Evolutionary conservation across 1,140 invertebrate species (phyloP), one percentile per base, ranked within the genome.

Genomic region (Drosophila aff.): DNA sequence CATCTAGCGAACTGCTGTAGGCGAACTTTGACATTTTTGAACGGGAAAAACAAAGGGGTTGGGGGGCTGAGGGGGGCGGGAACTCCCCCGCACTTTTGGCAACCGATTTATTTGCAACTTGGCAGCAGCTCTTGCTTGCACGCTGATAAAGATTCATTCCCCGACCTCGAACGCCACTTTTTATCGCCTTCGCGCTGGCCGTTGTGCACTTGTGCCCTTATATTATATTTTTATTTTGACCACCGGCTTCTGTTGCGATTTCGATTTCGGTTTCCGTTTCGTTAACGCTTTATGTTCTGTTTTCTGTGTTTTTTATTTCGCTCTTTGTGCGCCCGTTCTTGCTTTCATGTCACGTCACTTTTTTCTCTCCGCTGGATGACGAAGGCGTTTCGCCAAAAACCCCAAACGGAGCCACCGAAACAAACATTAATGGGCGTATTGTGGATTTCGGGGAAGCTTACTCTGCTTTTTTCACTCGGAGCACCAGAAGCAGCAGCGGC

Each of bases 311-410:
- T 78, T 62, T 78, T 77, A 69, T 60, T 44, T 40, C 75, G 38
- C 75, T 76, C 74, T 69, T 63, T 75, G 63, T 44, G 59, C 76
- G 46, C 71, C 62, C 73, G 67, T 90, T 85, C 65, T 71, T 55
- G 82, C 76, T 76, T 82, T 91, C 85, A 90, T 86, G 86, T 90
- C 86, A 90, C 86, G 82, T 86, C 82, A 87, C 68, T 82, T 82
- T 79, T 76, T 81, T 87, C 47, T 61, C 63, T 79, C 46, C 74
- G 67, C 61, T 81, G 89, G 85, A 89, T 89, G 85, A 89, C 85
- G 85, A 89, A 85, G 85, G 67, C 85, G 71, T 90, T 89, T 87
- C 74, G 83, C 77, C 67, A 81, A 78, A 66, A 66, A 66, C 31
- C 47, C 21, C 21, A 69, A 52, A 36, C 38, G 63, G 49, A 53